Base-by-base conservation (phyloP, 2,113 vertebrate species). In the Oenanthe melanoleuca region DNA sequence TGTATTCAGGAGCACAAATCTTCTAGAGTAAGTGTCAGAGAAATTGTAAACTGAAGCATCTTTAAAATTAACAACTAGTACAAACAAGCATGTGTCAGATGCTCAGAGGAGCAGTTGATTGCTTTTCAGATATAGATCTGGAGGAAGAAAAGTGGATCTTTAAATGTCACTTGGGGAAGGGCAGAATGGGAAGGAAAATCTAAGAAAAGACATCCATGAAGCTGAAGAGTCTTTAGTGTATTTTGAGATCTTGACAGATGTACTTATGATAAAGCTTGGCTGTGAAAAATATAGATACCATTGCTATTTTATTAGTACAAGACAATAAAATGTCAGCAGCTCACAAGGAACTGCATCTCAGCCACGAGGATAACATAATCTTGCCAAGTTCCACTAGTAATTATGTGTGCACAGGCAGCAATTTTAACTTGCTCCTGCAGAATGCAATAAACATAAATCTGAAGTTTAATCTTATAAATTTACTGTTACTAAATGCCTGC, bases 1-100 rank as follows among this genome's bases (percentile, higher is more conserved):
- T 84, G 37, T 93, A 97, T 96, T 95, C 94, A 96, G 56, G 37
- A 95, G 65, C 95, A 96, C 88, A 96, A 90, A 90, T 90, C 71
- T 74, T 83, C 75, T 71, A 64, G 88, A 61, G 53, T 57, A 92
- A 94, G 70, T 78, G 60, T 84, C 88, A 97, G 88, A 90, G 89
- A 74, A 88, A 86, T 71, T 80, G 88, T 93, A 69, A 96, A 93
- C 57, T 6, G 3, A n/a, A 71, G 34, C 57, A 67, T 38, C 61
- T 86, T 80, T 78, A 70, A 84, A 95, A 96, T 97, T 86, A 96
- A 75, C 75, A 86, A 42, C 40, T 64, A 57, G 56, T 80, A 83
- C 47, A 67, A 74, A 83, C 78, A 86, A 78, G 16, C 82, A 71
- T 64, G 79, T 18, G 31, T 86, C 87, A 70, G 59, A 44, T 12